Evolutionary conservation across 2,888 invertebrate species (phyloP).

Genomic region (Melieria omissa): DNA sequence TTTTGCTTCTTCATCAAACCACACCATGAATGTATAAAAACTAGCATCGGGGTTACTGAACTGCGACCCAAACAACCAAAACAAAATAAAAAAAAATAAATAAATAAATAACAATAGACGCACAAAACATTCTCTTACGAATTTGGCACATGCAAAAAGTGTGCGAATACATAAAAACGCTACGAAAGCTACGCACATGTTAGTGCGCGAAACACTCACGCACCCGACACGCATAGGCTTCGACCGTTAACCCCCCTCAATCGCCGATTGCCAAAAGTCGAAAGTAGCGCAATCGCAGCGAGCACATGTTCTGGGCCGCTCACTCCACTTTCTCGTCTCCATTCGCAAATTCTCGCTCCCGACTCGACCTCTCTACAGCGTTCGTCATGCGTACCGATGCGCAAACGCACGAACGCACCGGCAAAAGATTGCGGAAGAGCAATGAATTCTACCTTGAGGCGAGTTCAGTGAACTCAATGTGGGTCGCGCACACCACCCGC

Average conservation of each 20-base stretch:
- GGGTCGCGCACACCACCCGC: constrained; percentile 28
- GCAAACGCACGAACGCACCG: constrained; percentile 13
- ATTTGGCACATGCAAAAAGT: neutral
- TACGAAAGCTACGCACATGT: neutral
- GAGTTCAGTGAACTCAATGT: constrained; percentile 50
- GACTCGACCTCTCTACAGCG: neutral
- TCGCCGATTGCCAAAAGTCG: neutral
- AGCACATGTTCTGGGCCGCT: neutral
- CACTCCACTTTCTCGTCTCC: constrained; percentile 2
- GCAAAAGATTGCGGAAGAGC: constrained; percentile 25
- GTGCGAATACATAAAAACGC: neutral
- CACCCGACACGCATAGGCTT: neutral
- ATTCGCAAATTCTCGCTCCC: constrained; percentile 4
- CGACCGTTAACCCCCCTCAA: no score
- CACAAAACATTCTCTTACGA: neutral
- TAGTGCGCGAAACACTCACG: neutral
- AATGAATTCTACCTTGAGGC: constrained; percentile 36
- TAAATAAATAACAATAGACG: constrained; percentile 4
- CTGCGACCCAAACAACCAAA: neutral
- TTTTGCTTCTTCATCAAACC: no score
- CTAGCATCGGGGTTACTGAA: constrained; percentile 18
- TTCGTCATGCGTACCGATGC: neutral
- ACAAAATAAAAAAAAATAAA: constrained; percentile 14
- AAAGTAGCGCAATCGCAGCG: neutral
- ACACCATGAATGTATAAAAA: neutral